Base-by-base conservation (phyloP, 2,113 vertebrate species). In the Toxotes jaculatrix region DNA sequence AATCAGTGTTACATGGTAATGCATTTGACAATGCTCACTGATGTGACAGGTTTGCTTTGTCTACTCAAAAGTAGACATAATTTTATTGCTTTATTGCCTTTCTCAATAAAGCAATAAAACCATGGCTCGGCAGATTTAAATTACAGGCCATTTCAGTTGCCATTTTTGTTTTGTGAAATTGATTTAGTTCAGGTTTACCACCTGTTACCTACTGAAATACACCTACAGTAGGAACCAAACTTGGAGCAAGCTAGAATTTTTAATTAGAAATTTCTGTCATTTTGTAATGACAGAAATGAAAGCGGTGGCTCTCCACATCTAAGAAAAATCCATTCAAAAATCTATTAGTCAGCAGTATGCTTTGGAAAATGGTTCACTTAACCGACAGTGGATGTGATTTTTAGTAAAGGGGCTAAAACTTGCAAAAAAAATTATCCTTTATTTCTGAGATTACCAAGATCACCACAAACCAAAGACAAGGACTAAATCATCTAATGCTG, bases 401-500 rank as follows among this genome's bases (percentile, higher is more conserved):
- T 77, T 38, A n/a, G 75, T 82, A 70, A 83, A 76, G 76, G 45
- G 66, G 59, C 72, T 63, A 59, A 77, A 84, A 85, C 43, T 6
- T 89, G 77, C 63, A 72, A 62, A 84, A 55, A 32, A 55, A 32
- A 16, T 47, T 57, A 59, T 74, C 59, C 36, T 72, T 43, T 36
- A 49, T 38, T 23, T 79, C 21, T 16, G 40, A 82, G 6, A 16
- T 78, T 19, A 85, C 76, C 59, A 79, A 84, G 51, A 79, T 69
- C 55, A 31, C 77, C 63, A 83, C 69, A 82, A 86, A 92, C 92
- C 90, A 94, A 94, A 92, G 88, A 91, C 32, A 79, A 70, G 43
- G 53, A 90, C 66, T 79, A 19, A 70, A 87, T 80, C 86, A 75
- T 80, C 40, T 19, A 73, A 91, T 87, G 82, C 84, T 89, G 90